Percentiles rank a stretch among this genome's conserved stretches.
phyloP scores from a whole-genome alignment of 23 tunicate species.

The Ascidia mentula region DNA sequence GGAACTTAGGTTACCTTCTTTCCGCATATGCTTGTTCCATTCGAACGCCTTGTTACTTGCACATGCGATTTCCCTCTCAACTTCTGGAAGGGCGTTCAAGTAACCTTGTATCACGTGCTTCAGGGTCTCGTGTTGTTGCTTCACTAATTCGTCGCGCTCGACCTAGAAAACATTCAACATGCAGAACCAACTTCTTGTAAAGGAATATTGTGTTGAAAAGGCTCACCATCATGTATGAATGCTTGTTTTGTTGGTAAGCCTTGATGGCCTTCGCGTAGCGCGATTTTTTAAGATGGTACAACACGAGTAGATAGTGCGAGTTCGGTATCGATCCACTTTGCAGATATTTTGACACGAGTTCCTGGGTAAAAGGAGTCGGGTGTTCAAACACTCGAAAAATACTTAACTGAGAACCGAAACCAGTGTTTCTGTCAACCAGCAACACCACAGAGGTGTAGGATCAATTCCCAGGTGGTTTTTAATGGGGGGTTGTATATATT shows the following conservation, averaged over 20 bases:
- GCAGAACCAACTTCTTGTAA: no score
- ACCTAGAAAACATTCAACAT: slow-evolving; percentile 18
- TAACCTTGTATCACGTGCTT: slow-evolving; percentile 59
- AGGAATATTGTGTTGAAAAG: neutral
- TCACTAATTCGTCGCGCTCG: slow-evolving; percentile 38
- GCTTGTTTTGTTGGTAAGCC: slow-evolving; percentile 37
- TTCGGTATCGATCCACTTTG: slow-evolving; percentile 33
- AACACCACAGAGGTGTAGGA: no score
- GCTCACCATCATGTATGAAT: slow-evolving; percentile 53
- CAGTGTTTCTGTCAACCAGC: no score
- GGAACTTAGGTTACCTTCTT: no score
- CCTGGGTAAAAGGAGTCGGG: no score
- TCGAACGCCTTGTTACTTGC: slow-evolving; percentile 1
- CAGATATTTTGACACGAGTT: slow-evolving; percentile 38
- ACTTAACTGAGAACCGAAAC: no score
- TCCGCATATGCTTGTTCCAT: slow-evolving; percentile 13
- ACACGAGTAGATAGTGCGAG: slow-evolving; percentile 46
- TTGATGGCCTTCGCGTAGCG: slow-evolving; percentile 63
- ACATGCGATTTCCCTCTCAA: slow-evolving; percentile 39
- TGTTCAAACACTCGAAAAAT: no score
- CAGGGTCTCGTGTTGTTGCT: slow-evolving; percentile 31
- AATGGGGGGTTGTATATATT: no score
- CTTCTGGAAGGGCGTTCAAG: slow-evolving; percentile 41
- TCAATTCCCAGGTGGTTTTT: no score
- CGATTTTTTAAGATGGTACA: slow-evolving; percentile 42